These are phyloP conservation scores for Euclidia mi DNA, from an alignment of 2,888 invertebrate genomes.

Conservation along the genomic window DNA sequence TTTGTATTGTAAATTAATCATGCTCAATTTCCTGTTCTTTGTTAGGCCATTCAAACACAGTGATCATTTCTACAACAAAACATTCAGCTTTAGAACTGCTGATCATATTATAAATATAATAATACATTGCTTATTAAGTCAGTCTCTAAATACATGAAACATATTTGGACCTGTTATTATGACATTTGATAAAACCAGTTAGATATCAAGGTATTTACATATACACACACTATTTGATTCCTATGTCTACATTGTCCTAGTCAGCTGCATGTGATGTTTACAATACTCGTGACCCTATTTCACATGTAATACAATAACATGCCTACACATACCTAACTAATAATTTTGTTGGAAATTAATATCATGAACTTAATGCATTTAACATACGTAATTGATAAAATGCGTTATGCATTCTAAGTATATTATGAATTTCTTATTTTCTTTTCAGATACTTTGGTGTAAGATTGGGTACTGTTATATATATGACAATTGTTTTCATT, in stretches of 20 bases:
- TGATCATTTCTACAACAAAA: too few species aligned
- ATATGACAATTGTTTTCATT: slow-evolving; percentile 95
- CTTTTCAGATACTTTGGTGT: slow-evolving; percentile 96
- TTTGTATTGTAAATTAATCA: neutral
- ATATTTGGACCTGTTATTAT: neutral
- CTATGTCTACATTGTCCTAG: slow-evolving; percentile 19
- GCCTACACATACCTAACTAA: neutral
- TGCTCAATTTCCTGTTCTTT: neutral
- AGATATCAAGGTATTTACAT: slow-evolving; percentile 24
- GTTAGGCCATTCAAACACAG: neutral
- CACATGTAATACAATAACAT: slow-evolving; percentile 27
- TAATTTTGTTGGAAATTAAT: neutral
- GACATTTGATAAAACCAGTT: slow-evolving; percentile 16
- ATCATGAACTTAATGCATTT: too few species aligned
- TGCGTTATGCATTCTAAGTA: too few species aligned
- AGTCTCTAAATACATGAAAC: neutral
- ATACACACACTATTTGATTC: too few species aligned
- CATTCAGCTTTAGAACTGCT: too few species aligned
- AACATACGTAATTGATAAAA: too few species aligned
- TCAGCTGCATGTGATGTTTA: slow-evolving; percentile 45
- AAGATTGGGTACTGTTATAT: slow-evolving; percentile 97
- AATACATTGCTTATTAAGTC: too few species aligned
- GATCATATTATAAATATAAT: too few species aligned
- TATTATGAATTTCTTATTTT: neutral
- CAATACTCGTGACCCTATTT: slow-evolving; percentile 54